phyloP scores from a whole-genome alignment of 2,113 vertebrate genomes.

The Leptosomus discolor region DNA sequence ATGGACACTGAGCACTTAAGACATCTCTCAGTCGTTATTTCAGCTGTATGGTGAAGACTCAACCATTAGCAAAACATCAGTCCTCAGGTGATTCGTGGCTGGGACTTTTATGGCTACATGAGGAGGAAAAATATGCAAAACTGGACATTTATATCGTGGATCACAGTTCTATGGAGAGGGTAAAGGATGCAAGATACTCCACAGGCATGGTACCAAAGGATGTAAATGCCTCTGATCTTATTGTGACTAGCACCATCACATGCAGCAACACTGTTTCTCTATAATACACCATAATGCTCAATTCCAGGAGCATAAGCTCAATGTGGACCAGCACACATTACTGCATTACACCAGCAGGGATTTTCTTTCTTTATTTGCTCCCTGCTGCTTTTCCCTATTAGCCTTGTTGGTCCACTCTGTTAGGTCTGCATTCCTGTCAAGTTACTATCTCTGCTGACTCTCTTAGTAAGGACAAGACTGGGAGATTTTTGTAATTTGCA shows the following conservation, averaged over 20 bases:
- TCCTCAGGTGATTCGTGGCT: neutral
- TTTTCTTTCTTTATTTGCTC: neutral
- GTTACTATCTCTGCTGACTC: neutral
- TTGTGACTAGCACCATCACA: neutral
- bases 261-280: neutral
- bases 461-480: neutral
- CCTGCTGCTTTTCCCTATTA: neutral
- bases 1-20: neutral
- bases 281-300: neutral
- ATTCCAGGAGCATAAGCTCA: neutral
- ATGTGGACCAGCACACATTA: neutral
- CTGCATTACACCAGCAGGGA: neutral
- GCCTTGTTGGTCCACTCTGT: neutral
- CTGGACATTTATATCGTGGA: neutral
- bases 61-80: neutral
- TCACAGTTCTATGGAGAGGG: neutral
- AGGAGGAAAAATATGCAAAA: neutral
- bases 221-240: neutral
- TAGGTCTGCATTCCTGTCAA: neutral
- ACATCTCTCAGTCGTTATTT: neutral
- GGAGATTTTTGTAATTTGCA: neutral
- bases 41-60: neutral
- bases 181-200: neutral
- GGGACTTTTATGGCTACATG: neutral
- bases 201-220: neutral